A percentile compares a stretch with the other conserved stretches of the same genome.
These are phyloP conservation scores for Trididemnum nubilum DNA, from an alignment of 23 tunicate genomes.

Conservation along the genomic window DNA sequence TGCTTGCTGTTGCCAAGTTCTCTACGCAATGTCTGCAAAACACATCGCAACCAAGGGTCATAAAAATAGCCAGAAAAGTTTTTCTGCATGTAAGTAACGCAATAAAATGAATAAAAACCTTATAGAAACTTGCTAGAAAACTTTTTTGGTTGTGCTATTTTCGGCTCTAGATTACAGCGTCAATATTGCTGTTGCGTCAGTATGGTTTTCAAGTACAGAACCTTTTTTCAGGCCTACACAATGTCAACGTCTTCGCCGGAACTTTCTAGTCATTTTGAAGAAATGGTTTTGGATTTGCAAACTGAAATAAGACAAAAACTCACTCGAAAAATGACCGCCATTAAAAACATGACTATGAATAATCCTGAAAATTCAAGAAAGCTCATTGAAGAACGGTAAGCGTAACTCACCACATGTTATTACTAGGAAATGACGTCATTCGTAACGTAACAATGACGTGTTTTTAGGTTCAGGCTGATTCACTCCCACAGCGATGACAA, in stretches of 20 bases:
- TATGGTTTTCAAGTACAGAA: no score
- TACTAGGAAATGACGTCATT: no score
- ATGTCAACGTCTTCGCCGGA: slow-evolving; percentile 4
- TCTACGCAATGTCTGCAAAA: slow-evolving; percentile 57
- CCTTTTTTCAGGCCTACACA: slow-evolving; percentile 50
- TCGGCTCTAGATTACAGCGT: no score
- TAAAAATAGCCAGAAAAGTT: slow-evolving; percentile 76
- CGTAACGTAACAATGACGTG: no score
- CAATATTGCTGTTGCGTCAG: no score
- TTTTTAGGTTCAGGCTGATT: slow-evolving; percentile 18
- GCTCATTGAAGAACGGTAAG: slow-evolving; percentile 37
- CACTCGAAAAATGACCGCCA: slow-evolving; percentile 30
- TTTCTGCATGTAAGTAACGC: slow-evolving; percentile 60
- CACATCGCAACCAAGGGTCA: slow-evolving; percentile 74
- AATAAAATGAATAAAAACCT: not conserved
- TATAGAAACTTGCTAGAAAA: no score
- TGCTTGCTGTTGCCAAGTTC: slow-evolving; percentile 48
- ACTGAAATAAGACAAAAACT: slow-evolving; percentile 33
- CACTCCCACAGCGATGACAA: slow-evolving; percentile 62
- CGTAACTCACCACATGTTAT: no score
- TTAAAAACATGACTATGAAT: slow-evolving; percentile 23
- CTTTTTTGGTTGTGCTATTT: no score
- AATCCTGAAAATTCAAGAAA: slow-evolving; percentile 19
- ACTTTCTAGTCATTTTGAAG: slow-evolving; percentile 11
- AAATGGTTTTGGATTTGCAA: slow-evolving; percentile 24